A percentile compares a stretch with the other conserved stretches of the same genome.
Conservation (phyloP, 1,140 invertebrate genomes). For the Habropoda laboriosa region DNA sequence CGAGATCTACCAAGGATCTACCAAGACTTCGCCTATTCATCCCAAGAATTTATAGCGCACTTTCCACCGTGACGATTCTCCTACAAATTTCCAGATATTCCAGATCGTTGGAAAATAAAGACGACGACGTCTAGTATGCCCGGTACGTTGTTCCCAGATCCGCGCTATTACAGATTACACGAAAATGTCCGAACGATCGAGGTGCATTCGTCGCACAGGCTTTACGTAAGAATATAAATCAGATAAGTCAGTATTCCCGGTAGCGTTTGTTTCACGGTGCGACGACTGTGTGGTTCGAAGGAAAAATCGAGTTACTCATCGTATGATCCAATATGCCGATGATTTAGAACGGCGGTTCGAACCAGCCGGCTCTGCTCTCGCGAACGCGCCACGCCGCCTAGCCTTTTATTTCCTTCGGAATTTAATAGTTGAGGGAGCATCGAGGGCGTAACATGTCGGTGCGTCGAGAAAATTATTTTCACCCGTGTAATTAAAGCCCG, state of each 20-base stretch:
- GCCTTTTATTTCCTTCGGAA: conserved; percentile 12
- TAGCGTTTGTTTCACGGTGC: neutral
- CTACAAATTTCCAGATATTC: too few relatives aligned
- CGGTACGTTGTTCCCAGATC: too few relatives aligned
- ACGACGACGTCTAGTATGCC: too few relatives aligned
- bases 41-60: too few relatives aligned
- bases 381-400: too few relatives aligned
- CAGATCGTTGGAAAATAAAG: too few relatives aligned
- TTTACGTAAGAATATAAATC: neutral
- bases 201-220: neutral
- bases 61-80: too few relatives aligned
- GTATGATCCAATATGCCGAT: conserved; percentile 22
- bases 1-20: too few relatives aligned
- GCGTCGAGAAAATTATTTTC: conserved; percentile 33
- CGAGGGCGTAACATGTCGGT: conserved; percentile 36
- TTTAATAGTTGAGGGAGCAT: conserved; percentile 39
- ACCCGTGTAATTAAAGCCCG: conserved; percentile 10
- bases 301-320: conserved; percentile 11
- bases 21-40: too few relatives aligned
- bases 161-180: neutral
- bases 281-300: neutral
- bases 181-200: neutral
- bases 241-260: neutral
- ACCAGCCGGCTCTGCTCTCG: too few relatives aligned
- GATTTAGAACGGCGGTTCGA: conserved; percentile 3